Conservation (phyloP, 1,140 invertebrate genomes). For the Ephestia elutella region DNA sequence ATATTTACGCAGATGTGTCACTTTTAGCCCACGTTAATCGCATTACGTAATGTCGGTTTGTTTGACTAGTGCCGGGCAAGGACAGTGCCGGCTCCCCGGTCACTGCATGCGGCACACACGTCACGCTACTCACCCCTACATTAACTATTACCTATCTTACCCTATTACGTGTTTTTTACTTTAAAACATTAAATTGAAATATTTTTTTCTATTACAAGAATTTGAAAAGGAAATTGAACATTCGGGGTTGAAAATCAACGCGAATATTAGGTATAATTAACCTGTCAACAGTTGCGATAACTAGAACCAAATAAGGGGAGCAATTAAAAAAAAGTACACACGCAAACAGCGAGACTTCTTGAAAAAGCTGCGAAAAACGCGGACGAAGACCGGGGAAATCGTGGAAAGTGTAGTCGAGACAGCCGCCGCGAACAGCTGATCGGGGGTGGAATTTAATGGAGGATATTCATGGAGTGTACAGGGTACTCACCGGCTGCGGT, state of each 20-base stretch:
- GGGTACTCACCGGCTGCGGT: conserved; percentile 70
- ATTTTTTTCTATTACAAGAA: no score
- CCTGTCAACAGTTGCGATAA: conserved; percentile 27
- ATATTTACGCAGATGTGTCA: conserved; percentile 63
- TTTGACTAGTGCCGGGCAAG: conserved; percentile 45
- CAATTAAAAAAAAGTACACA: conserved; percentile 36
- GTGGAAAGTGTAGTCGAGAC: conserved; percentile 27
- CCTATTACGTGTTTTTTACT: neutral
- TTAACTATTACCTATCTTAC: conserved; percentile 5
- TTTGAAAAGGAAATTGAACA: no score
- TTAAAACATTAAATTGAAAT: neutral
- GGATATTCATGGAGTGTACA: conserved; percentile 4
- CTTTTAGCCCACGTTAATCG: conserved; percentile 25
- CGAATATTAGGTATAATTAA: conserved; percentile 29
- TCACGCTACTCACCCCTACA: conserved; percentile 5
- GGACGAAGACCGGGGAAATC: conserved; percentile 29
- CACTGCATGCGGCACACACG: conserved; percentile 20
- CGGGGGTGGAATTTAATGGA: neutral
- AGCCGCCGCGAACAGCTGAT: conserved; percentile 42
- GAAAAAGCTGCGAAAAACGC: conserved; percentile 35
- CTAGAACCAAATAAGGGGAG: conserved; percentile 22
- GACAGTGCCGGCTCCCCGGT: conserved; percentile 36
- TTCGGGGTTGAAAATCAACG: no score
- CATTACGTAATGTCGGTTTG: conserved; percentile 56
- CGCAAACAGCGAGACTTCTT: conserved; percentile 21